phyloP scores from a whole-genome alignment of 2,797 vertebrate genomes.

The Mormyrops boulengeri region DNA sequence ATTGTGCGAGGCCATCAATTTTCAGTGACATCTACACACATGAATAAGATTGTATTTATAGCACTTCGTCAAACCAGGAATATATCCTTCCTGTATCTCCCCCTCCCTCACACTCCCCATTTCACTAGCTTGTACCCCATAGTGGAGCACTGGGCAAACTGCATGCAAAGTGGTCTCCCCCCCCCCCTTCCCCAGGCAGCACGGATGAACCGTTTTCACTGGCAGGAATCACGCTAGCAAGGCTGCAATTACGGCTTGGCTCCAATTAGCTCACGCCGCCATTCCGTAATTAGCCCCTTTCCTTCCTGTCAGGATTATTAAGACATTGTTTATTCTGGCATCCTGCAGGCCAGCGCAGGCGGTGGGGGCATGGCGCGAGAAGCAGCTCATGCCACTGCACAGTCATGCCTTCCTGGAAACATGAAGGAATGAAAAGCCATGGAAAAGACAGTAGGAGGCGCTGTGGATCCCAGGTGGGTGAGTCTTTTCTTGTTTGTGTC shows the following conservation, averaged over 20 bases:
- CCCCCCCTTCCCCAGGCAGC: not conserved
- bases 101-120: not conserved
- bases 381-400: not conserved
- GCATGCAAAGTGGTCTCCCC: not conserved
- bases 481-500: not conserved
- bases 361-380: not conserved
- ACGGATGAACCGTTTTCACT: not conserved
- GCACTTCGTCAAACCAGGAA: not conserved
- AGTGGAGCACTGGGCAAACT: not conserved
- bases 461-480: not conserved
- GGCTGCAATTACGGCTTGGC: not conserved
- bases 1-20: not conserved
- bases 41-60: not conserved
- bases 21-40: not conserved
- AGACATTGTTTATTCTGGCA: not conserved
- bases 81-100: not conserved
- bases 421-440: not conserved
- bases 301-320: slow-evolving; percentile 8
- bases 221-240: not conserved
- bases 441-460: not conserved
- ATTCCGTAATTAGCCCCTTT: slow-evolving; percentile 9
- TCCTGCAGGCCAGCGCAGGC: not conserved
- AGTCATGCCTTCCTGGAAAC: not conserved
- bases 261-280: not conserved
- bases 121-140: not conserved